Base-by-base conservation (phyloP, 1,140 invertebrate species). In the Drosophila ambigua region DNA sequence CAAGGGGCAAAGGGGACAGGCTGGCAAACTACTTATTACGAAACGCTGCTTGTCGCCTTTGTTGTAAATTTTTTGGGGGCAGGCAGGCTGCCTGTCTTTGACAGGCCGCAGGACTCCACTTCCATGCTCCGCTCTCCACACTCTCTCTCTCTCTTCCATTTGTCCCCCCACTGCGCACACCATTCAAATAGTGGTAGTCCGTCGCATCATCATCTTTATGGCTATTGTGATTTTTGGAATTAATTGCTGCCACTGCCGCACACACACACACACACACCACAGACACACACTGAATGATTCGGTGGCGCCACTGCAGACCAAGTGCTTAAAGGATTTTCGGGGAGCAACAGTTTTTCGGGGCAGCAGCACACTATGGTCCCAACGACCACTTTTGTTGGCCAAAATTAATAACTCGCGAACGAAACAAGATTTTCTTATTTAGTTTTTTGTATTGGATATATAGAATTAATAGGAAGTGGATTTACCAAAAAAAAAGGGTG, bases 181-280 rank as follows among this genome's bases (percentile, higher is more conserved):
- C 77, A 87, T 87, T 85, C 81, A 87, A 87, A 87, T 87, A 87
- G 78, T 85, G 78, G 81, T 39, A 13, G 35, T 13, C 35, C 11
- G 35, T 82, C 77, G 83, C 82, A 82, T 85, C 82, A 85, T 87
- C 84, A 88, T 88, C 83, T 88, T 88, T 88, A 88, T 88, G 79
- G 83, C 79, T 77, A 88, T 88, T 88, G 83, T 88, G 83, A 88
- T 88, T 88, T 39, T 88, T 53, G 79, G 83, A 88, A 88, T 88
- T 88, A 88, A 88, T 88, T 88, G 83, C 84, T 72, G 65, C 53
- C 68, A 65, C 65, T 39, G 35, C 1, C 35, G 75, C 74, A 51
- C 60, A 41, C 46, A 43, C 28, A 41, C 46, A 43, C 28, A 48
- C 53, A 54, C 54, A 64, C 52, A 55, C 44, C 16, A 53, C 11